Conservation (phyloP, 2,113 vertebrate genomes). For the Anguilla japonica region DNA sequence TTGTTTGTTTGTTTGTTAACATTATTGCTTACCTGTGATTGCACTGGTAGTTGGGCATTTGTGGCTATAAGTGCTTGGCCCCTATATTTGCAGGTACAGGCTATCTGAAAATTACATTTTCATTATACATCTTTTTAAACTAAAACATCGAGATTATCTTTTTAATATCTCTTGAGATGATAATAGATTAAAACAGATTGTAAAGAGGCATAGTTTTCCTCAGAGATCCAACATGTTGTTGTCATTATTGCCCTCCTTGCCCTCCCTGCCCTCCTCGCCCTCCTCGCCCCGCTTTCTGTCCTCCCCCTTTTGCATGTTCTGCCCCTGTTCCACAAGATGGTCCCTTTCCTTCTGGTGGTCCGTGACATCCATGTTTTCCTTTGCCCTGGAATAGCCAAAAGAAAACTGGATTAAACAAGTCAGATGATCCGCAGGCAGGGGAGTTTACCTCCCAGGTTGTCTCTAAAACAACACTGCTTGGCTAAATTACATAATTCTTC, state of each 20-base stretch:
- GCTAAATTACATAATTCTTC: no score
- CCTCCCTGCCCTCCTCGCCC: background rate
- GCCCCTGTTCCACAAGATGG: no score
- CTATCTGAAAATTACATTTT: background rate
- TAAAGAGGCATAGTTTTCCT: background rate
- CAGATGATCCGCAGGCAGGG: background rate
- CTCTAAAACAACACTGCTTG: background rate
- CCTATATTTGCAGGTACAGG: background rate
- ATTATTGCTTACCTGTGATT: no score
- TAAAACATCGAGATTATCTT: background rate
- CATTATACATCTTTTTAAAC: constrained; percentile 6
- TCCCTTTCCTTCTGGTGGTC: background rate
- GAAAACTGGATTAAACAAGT: background rate
- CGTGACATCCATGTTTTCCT: constrained; percentile 2
- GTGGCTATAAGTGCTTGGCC: no score
- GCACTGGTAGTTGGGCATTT: no score
- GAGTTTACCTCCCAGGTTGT: background rate
- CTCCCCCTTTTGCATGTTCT: background rate
- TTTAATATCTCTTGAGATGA: background rate
- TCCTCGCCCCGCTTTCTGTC: background rate
- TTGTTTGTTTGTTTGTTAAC: no score
- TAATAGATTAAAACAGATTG: background rate
- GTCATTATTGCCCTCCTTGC: background rate
- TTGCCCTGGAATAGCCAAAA: background rate
- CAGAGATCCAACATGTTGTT: background rate